Evolutionary conservation across 2,797 vertebrate species (phyloP).

Genomic region (Dryobates pubescens): DNA sequence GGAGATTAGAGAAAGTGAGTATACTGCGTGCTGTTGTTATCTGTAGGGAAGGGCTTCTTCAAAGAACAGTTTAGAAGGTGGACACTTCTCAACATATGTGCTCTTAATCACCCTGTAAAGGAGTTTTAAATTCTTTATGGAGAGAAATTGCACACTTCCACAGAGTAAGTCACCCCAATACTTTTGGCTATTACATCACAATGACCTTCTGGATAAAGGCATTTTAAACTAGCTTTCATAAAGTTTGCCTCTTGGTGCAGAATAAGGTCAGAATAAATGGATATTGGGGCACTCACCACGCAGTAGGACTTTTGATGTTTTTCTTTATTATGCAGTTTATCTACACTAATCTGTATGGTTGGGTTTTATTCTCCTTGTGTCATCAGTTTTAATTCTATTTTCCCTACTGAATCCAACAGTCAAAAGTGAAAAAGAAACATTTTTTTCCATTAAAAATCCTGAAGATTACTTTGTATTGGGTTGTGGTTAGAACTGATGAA

Average conservation of each 20-base stretch:
- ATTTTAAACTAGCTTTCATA: not conserved
- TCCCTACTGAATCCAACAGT: not conserved
- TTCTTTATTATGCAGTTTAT: not conserved
- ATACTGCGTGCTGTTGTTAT: not conserved
- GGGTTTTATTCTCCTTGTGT: not conserved
- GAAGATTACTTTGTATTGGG: not conserved
- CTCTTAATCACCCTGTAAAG: not conserved
- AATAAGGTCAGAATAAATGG: not conserved
- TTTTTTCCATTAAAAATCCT: not conserved
- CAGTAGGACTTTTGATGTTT: not conserved
- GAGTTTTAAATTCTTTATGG: not conserved
- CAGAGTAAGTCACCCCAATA: not conserved
- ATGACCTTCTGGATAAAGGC: not conserved
- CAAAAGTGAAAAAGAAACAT: not conserved
- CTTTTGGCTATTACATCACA: not conserved
- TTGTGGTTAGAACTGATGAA: not conserved
- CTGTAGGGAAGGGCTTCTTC: not conserved
- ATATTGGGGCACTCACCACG: not conserved
- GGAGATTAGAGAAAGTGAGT: slow-evolving; percentile 85
- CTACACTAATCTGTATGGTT: not conserved
- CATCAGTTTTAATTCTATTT: not conserved
- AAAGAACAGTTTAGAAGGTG: not conserved
- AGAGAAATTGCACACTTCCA: not conserved
- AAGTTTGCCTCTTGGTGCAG: not conserved
- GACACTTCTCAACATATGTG: not conserved